Conservation (phyloP, 2,113 vertebrate genomes). For the Pogonocichla stellata region DNA sequence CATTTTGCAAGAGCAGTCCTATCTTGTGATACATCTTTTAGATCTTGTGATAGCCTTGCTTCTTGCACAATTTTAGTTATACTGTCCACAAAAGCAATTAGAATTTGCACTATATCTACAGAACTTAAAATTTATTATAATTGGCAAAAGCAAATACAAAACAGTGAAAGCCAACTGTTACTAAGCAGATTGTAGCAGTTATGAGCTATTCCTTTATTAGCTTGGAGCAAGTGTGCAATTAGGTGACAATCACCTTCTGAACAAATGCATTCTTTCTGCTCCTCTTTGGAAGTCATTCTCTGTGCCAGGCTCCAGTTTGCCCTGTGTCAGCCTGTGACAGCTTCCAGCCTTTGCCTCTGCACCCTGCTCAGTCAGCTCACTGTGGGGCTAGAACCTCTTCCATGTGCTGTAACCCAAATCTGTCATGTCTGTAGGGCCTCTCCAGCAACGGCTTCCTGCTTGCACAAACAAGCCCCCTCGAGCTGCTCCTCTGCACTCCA, state of each 20-base stretch:
- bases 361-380: not conserved
- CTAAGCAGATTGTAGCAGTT: not conserved
- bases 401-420: not conserved
- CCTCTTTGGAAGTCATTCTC: not conserved
- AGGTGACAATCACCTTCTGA: not conserved
- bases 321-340: fast-evolving
- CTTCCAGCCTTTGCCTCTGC: not conserved
- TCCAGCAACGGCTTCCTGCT: not conserved
- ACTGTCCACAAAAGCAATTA: not conserved
- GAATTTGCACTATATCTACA: not conserved
- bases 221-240: not conserved
- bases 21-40: not conserved
- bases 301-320: not conserved
- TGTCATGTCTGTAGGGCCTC: not conserved
- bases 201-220: not conserved
- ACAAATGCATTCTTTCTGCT: not conserved
- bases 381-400: not conserved
- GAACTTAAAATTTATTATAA: not conserved
- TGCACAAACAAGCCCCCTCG: too few species aligned
- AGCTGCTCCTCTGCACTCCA: not conserved
- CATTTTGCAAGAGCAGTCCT: not conserved
- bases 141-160: not conserved
- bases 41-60: not conserved
- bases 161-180: not conserved
- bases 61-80: not conserved